Evolutionary conservation across 2,888 invertebrate species (phyloP).

Genomic region (Cryptosula pallasiana): DNA sequence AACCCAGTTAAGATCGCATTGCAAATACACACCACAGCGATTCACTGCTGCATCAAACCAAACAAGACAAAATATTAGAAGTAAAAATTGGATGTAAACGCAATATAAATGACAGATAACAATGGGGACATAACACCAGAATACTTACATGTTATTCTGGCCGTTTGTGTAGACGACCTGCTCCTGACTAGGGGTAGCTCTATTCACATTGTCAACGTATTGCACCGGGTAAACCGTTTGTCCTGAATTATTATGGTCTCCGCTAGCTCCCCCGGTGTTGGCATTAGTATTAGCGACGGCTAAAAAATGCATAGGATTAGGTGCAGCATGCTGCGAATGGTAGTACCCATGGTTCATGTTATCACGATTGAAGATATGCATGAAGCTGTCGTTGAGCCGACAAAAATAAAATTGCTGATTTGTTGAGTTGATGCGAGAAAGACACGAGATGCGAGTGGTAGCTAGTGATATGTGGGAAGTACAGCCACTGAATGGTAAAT

Average conservation of each 20-base stretch:
- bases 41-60: no score
- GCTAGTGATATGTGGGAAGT: no score
- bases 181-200: neutral
- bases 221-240: slow-evolving; percentile 60
- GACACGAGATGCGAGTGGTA: neutral
- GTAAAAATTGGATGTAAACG: no score
- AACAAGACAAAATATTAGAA: no score
- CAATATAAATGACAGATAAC: no score
- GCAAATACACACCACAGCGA: no score
- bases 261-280: neutral
- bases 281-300: slow-evolving; percentile 4
- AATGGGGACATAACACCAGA: no score
- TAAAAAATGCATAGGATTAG: slow-evolving; percentile 20
- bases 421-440: neutral
- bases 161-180: slow-evolving; percentile 6
- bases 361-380: slow-evolving; percentile 9
- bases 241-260: slow-evolving; percentile 36
- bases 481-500: no score
- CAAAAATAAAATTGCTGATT: slow-evolving; percentile 3
- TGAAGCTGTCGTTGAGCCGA: no score
- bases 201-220: slow-evolving; percentile 57
- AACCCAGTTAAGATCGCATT: no score
- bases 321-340: neutral
- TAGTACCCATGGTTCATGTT: slow-evolving; percentile 23
- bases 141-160: slow-evolving; percentile 21